Percentiles rank a stretch among this genome's conserved stretches.
Evolutionary conservation across 2,113 vertebrate species (phyloP).

Genomic region (Cyanoderma ruficeps): DNA sequence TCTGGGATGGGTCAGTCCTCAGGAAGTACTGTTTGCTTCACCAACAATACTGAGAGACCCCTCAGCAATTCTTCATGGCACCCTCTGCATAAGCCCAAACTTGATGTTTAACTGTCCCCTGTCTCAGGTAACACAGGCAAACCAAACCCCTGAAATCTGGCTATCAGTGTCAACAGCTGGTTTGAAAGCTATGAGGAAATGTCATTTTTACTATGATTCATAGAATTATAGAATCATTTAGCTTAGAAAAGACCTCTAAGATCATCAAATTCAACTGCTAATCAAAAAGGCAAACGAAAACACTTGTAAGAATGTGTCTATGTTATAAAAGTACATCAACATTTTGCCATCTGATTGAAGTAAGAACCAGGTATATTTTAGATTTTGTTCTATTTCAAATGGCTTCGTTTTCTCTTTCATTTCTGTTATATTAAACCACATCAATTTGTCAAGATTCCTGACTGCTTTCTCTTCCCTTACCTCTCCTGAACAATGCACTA

Average conservation of each 20-base stretch:
- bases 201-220: neutral
- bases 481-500: neutral
- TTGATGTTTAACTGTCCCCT: fast-evolving
- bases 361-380: neutral
- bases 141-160: neutral
- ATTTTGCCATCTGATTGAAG: neutral
- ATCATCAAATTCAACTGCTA: neutral
- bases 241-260: neutral
- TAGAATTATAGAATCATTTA: neutral
- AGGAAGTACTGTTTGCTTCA: neutral
- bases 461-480: neutral
- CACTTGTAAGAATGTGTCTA: neutral
- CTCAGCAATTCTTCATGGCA: neutral
- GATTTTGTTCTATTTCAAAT: neutral
- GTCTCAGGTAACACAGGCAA: neutral
- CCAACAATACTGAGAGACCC: neutral
- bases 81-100: neutral
- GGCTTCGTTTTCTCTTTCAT: neutral
- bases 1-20: neutral
- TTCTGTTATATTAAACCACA: neutral
- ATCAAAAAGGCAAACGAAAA: neutral
- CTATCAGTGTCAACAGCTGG: neutral
- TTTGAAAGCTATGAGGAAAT: neutral
- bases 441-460: neutral
- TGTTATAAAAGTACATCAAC: neutral